Evolutionary conservation across 2,113 vertebrate genomes (phyloP).

Genomic region (Cyphomyrus plagiostoma): DNA sequence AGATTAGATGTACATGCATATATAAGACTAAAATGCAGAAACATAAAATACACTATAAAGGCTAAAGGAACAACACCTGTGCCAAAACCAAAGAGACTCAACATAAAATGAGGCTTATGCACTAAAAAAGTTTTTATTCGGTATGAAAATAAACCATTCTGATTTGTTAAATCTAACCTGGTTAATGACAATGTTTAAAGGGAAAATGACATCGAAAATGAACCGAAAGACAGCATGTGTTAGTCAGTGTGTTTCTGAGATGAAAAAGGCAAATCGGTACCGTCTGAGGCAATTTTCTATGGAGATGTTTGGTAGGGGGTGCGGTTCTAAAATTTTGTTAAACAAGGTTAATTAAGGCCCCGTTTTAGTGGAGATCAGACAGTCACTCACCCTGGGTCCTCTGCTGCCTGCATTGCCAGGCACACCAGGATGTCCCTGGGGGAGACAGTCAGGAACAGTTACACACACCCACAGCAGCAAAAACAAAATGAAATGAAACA

Average conservation of each 20-base stretch:
- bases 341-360: background rate
- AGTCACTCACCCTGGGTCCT: conserved; percentile 60
- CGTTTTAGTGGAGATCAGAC: background rate
- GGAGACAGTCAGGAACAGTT: conserved; percentile 18
- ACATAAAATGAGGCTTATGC: background rate
- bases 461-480: background rate
- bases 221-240: background rate
- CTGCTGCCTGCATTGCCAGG: conserved; percentile 56
- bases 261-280: background rate
- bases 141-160: too few species aligned
- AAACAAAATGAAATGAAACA: background rate
- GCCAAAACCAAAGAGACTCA: background rate
- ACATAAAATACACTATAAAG: background rate
- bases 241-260: background rate
- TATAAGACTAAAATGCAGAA: background rate
- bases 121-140: background rate
- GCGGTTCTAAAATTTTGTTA: background rate
- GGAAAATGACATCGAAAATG: background rate
- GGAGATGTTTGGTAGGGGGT: background rate
- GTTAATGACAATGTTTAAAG: background rate
- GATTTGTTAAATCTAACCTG: too few species aligned
- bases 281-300: background rate
- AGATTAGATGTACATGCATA: background rate
- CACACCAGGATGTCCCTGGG: conserved; percentile 63
- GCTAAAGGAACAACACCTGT: background rate